A percentile compares a stretch with the other conserved stretches of the same genome.
Conservation (phyloP, 2,113 vertebrate genomes). For the Crotalus helleri region DNA sequence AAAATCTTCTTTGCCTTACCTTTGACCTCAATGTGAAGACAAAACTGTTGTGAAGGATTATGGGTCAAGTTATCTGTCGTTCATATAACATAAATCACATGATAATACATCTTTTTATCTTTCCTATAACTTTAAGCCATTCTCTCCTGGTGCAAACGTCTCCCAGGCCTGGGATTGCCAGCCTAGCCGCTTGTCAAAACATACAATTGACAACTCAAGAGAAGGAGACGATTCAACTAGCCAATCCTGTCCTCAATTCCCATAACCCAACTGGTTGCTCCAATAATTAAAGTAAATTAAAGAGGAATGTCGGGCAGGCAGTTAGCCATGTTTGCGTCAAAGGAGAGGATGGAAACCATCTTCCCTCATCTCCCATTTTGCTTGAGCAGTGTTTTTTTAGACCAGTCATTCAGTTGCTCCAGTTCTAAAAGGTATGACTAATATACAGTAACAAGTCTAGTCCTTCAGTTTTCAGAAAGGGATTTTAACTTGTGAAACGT, state of each 20-base stretch:
- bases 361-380: not conserved
- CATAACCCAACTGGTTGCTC: not conserved
- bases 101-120: not conserved
- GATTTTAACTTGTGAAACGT: not conserved
- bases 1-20: not conserved
- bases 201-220: not conserved
- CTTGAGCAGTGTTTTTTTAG: not conserved
- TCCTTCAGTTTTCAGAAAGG: not conserved
- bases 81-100: not conserved
- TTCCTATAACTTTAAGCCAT: too few relatives aligned
- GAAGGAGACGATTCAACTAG: not conserved
- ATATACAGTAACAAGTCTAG: not conserved
- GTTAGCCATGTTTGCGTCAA: rapidly evolving
- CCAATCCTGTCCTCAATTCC: not conserved
- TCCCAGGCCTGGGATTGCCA: not conserved
- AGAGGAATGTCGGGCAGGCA: not conserved
- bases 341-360: not conserved
- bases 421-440: not conserved
- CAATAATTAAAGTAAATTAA: too few relatives aligned
- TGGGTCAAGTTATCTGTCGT: not conserved
- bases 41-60: not conserved
- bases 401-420: not conserved
- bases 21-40: not conserved
- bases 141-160: not conserved
- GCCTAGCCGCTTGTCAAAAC: not conserved